Evolutionary conservation across 1,140 invertebrate genomes (phyloP), one percentile per base, ranked within the genome.

Genomic region (Macrostomum lignano): DNA sequence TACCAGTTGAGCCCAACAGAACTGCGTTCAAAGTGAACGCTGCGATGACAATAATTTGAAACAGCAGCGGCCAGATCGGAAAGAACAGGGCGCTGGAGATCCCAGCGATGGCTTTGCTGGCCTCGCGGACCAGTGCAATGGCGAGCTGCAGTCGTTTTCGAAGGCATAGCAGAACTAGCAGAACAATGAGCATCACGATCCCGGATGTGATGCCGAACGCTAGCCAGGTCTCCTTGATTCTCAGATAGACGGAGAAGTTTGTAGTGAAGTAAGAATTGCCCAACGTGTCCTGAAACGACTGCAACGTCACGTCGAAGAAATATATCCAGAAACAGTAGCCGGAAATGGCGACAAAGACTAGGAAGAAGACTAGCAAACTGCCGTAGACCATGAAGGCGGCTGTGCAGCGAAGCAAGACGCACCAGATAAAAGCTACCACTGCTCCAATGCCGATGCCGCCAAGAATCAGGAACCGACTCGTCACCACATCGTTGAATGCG

Each of bases 331-430:
- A 28, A 28, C 15, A 3, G 15, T 9, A 28, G 14, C 26, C 19
- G n/a, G n/a, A n/a, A n/a, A n/a, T n/a, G n/a, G 26, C 9, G 28
- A 56, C 58, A 5, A 81, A 60, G 1, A 75, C 45, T 1, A 47
- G 64, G 14, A 79, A 51, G 1, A 78, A 64, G 2, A 63, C 65
- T 15, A 73, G 43, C 21, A 91, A 68, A 6, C 74, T 74, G 6
- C 71, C 40, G 74, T 78, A 91, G 0, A 91, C 69, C 46, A 91
- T 70, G 1, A 76, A 58, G 2, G 67, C 67, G 6, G 79, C 74
- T 3, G 86, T 57, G 65, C 73, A 84, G 41, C 81, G 63, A 59
- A 93, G 67, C 9, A 91, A 48, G 1, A 77, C 48, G 35, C 91
- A 86, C 61, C 81, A 88, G 9, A 84, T 43, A 17, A 91, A 65